Evolutionary conservation across 2,888 invertebrate species (phyloP).

Genomic region (Acleris emargana): DNA sequence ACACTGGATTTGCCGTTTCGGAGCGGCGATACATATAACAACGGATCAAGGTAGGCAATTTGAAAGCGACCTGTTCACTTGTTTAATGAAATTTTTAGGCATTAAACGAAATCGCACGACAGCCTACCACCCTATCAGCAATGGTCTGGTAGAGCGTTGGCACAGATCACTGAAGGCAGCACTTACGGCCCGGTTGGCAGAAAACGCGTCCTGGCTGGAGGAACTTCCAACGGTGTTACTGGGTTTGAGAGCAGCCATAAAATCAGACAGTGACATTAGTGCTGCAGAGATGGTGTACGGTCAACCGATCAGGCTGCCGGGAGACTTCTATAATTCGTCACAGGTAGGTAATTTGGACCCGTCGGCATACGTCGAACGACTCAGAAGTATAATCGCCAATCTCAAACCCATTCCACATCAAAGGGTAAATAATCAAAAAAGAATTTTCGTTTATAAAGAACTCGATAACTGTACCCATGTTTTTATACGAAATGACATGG

Average conservation of each 20-base stretch:
- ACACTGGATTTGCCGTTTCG: neutral
- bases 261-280: neutral
- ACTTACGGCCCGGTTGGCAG: neutral
- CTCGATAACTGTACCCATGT: too few species aligned
- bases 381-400: too few species aligned
- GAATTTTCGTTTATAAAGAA: too few species aligned
- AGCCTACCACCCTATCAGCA: too few species aligned
- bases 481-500: slow-evolving; percentile 5
- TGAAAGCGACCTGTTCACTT: too few species aligned
- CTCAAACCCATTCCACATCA: too few species aligned
- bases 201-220: neutral
- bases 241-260: neutral
- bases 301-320: neutral
- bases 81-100: too few species aligned
- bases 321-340: neutral
- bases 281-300: neutral
- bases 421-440: too few species aligned
- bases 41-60: neutral
- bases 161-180: neutral
- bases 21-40: neutral
- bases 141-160: neutral
- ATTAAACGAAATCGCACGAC: too few species aligned
- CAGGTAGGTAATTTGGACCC: neutral
- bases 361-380: too few species aligned
- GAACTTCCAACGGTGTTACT: neutral